A percentile compares a stretch with the other conserved stretches of the same genome.
phyloP scores from a whole-genome alignment of 2,888 invertebrate genomes.

The Cheilosia pagana region DNA sequence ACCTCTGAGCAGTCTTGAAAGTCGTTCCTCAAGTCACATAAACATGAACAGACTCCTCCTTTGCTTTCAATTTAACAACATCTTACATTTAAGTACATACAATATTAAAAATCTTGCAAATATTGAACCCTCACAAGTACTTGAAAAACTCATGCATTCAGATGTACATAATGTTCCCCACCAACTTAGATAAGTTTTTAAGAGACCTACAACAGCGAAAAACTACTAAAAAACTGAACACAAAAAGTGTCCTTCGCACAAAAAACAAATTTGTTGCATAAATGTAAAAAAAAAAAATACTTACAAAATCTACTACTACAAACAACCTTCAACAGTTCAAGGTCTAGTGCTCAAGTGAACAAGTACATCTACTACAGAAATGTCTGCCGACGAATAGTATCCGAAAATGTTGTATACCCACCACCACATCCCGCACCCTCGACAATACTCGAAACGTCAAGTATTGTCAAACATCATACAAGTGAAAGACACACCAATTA shows the following conservation, averaged over 20 bases:
- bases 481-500: conserved; percentile 33
- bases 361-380: neutral
- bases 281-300: neutral
- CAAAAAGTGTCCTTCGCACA: neutral
- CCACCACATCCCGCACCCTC: neutral
- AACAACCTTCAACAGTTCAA: conserved; percentile 14
- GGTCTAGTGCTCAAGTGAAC: conserved; percentile 1
- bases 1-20: too few species aligned
- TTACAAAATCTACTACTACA: neutral
- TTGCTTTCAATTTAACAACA: too few species aligned
- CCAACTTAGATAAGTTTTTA: neutral
- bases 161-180: too few species aligned
- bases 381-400: neutral
- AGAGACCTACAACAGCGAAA: neutral
- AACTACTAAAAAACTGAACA: neutral
- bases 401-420: neutral
- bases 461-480: conserved; percentile 7
- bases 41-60: too few species aligned
- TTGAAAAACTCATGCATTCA: too few species aligned
- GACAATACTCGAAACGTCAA: conserved; percentile 12
- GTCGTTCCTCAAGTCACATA: too few species aligned
- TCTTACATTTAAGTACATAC: too few species aligned
- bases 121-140: too few species aligned
- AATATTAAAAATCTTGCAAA: accelerated
- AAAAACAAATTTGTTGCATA: neutral